These are phyloP conservation scores for Portevinia maculata DNA, from an alignment of 2,888 invertebrate species.

Conservation along the genomic window DNA sequence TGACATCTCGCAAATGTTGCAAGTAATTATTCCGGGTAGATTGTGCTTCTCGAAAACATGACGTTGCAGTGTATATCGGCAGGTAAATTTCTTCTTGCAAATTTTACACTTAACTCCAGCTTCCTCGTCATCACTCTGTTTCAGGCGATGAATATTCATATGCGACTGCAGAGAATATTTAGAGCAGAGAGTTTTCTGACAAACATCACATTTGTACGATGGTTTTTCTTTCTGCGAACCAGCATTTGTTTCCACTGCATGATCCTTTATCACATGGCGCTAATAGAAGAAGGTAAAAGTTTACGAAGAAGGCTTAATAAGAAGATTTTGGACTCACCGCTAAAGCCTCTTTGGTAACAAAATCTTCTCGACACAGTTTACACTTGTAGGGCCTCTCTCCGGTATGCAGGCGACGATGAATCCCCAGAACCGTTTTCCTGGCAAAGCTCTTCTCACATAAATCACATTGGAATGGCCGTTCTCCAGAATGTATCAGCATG, in stretches of 20 bases:
- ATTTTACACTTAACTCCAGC: conserved; percentile 27
- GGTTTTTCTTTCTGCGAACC: conserved; percentile 26
- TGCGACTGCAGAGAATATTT: conserved; percentile 48
- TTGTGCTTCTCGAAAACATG: conserved; percentile 57
- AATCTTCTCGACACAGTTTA: conserved; percentile 30
- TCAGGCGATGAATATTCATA: conserved; percentile 41
- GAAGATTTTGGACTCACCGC: conserved; percentile 17
- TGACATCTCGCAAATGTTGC: conserved; percentile 48
- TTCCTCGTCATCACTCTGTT: conserved; percentile 7
- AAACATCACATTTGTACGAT: conserved; percentile 30
- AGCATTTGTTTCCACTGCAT: conserved; percentile 9
- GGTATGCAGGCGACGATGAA: conserved; percentile 63
- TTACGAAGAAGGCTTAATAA: neutral
- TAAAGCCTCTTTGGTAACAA: conserved; percentile 52
- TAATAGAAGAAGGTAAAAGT: conserved; percentile 3
- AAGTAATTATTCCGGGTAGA: conserved; percentile 44
- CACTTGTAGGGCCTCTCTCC: conserved; percentile 64
- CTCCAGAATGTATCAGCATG: conserved; percentile 66
- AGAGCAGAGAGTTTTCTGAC: conserved; percentile 40
- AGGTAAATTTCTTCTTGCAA: conserved; percentile 51
- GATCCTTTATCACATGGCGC: conserved; percentile 60
- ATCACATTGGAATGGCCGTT: conserved; percentile 63
- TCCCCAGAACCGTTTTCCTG: conserved; percentile 48
- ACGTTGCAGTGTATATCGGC: conserved; percentile 47
- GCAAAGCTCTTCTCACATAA: conserved; percentile 66